Conservation (phyloP, 2,888 invertebrate species). For the Caenorhabditis virilis region DNA sequence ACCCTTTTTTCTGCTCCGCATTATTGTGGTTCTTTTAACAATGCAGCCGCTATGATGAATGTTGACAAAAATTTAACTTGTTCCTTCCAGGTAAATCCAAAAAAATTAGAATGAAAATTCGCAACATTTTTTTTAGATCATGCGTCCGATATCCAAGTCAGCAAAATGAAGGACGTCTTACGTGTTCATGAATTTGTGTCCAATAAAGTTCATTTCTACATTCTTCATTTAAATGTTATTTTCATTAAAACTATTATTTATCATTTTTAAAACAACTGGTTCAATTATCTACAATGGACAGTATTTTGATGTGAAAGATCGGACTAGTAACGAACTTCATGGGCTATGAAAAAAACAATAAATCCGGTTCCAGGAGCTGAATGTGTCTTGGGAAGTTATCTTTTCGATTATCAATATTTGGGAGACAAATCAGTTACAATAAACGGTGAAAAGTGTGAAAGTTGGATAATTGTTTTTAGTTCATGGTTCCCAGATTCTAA, state of each 20-base stretch:
- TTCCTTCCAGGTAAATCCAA: slow-evolving; percentile 36
- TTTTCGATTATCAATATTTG: not conserved
- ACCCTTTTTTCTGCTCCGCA: slow-evolving; percentile 54
- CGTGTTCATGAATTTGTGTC: too few species aligned
- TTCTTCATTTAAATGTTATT: too few species aligned
- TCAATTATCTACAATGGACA: not conserved
- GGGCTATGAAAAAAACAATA: not conserved
- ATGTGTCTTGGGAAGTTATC: not conserved
- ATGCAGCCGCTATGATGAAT: slow-evolving; percentile 60
- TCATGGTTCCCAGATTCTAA: not conserved
- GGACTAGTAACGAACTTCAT: not conserved
- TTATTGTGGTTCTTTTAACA: slow-evolving; percentile 56
- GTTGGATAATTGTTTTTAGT: not conserved
- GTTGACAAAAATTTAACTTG: slow-evolving; percentile 60
- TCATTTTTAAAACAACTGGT: not conserved
- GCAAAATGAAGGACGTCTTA: not conserved
- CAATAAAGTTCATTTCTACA: too few species aligned
- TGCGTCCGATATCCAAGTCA: slow-evolving; percentile 4
- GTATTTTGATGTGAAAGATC: slow-evolving; percentile 1
- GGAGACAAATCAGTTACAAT: not conserved
- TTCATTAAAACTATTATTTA: too few species aligned
- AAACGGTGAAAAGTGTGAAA: not conserved
- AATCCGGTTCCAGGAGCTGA: not conserved
- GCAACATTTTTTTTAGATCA: slow-evolving; percentile 1
- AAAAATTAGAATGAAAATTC: not conserved